These are phyloP conservation scores for Autographa pulchrina DNA, from an alignment of 2,888 invertebrate genomes.

Conservation along the genomic window DNA sequence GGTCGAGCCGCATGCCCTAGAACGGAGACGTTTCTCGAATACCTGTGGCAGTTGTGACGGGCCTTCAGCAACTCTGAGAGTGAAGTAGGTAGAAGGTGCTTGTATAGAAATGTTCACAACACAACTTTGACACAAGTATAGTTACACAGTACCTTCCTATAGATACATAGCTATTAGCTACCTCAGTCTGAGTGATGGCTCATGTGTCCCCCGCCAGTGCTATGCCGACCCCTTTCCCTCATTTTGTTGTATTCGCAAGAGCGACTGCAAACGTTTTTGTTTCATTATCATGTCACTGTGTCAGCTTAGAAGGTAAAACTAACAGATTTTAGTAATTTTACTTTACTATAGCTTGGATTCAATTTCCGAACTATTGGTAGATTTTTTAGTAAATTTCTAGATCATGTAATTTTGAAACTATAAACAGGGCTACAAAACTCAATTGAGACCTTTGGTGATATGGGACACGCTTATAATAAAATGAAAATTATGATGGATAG, in stretches of 20 bases:
- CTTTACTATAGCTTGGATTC: not conserved
- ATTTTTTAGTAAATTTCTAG: no score
- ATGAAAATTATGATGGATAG: no score
- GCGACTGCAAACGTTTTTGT: conserved; percentile 23
- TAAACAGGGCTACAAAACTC: no score
- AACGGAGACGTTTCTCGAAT: not conserved
- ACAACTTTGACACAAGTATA: conserved; percentile 8
- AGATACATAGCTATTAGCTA: conserved; percentile 15
- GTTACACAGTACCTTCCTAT: conserved; percentile 25
- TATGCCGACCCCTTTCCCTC: conserved; percentile 39
- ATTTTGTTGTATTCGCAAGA: conserved; percentile 48
- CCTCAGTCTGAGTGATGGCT: conserved; percentile 31
- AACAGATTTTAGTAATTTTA: not conserved
- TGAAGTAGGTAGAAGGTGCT: not conserved
- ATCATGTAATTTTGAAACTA: no score
- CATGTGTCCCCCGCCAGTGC: conserved; percentile 25
- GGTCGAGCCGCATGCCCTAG: not conserved
- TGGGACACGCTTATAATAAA: no score
- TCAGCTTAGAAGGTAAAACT: conserved; percentile 32
- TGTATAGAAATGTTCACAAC: not conserved
- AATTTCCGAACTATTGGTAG: no score
- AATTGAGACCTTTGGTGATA: no score
- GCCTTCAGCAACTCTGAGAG: not conserved
- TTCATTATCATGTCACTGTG: conserved; percentile 17
- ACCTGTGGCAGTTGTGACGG: not conserved